A percentile compares a stretch with the other conserved stretches of the same genome.
phyloP scores from a whole-genome alignment of 2,888 invertebrate species.

The Plagiodera versicolora region DNA sequence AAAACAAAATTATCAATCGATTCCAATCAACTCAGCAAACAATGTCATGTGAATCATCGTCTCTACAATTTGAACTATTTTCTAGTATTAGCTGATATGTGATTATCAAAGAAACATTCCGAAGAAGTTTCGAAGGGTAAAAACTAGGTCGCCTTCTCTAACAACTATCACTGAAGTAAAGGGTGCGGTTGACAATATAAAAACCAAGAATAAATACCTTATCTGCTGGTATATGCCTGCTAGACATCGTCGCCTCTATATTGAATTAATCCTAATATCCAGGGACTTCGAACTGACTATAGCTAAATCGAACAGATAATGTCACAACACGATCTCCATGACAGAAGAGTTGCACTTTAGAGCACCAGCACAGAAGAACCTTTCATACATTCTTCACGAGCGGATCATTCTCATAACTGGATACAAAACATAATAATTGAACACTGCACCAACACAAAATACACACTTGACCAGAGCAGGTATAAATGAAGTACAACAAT shows the following conservation, averaged over 20 bases:
- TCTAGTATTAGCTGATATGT: not conserved
- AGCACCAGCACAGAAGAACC: conserved; percentile 25
- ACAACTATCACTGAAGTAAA: conserved; percentile 37
- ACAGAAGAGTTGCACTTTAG: conserved; percentile 33
- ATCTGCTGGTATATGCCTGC: conserved; percentile 81
- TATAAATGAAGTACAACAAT: conserved; percentile 40
- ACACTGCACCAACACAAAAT: conserved; percentile 29
- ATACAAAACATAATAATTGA: conserved; percentile 25
- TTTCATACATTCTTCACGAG: conserved; percentile 30
- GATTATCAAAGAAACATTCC: conserved; percentile 5
- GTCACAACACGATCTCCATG: conserved; percentile 49
- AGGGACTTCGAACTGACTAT: conserved; percentile 34
- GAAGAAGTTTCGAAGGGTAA: conserved; percentile 39
- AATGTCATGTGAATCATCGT: too few species aligned
- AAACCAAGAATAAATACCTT: conserved; percentile 62
- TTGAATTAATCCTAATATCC: conserved; percentile 30
- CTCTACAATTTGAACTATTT: too few species aligned
- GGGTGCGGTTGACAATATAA: conserved; percentile 55
- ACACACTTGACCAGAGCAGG: conserved; percentile 27
- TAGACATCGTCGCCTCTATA: conserved; percentile 66
- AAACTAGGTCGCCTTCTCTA: conserved; percentile 50
- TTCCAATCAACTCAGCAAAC: too few species aligned
- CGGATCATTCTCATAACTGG: conserved; percentile 14
- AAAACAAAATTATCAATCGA: too few species aligned
- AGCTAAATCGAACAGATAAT: conserved; percentile 37